Percentiles rank a stretch among this genome's conserved stretches.
Conservation (phyloP, 2,113 vertebrate genomes). For the Pelecanoides urinatrix region DNA sequence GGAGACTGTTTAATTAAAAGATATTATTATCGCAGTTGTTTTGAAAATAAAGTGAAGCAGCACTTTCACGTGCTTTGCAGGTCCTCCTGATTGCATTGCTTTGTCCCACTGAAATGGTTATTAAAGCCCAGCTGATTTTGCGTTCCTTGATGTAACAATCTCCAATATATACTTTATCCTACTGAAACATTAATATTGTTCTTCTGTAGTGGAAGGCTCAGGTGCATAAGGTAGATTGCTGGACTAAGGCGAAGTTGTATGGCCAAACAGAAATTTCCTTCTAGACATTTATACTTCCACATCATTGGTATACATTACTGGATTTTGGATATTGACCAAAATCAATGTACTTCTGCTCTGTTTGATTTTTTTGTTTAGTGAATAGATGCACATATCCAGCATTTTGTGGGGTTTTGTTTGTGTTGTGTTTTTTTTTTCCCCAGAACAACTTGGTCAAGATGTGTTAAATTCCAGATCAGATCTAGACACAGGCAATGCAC, state of each 20-base stretch:
- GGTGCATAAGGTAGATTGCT: not conserved
- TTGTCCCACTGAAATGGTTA: not conserved
- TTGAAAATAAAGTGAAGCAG: not conserved
- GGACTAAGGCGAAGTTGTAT: not conserved
- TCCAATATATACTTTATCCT: not conserved
- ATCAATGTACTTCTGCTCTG: not conserved
- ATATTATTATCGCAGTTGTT: not conserved
- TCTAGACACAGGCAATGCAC: not conserved
- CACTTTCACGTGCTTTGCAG: not conserved
- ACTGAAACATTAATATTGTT: not conserved
- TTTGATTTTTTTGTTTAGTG: not conserved
- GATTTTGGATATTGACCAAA: not conserved
- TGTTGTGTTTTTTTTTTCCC: not conserved
- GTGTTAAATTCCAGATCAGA: not conserved
- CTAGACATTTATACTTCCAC: not conserved
- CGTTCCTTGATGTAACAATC: not conserved
- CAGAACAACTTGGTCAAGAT: constrained; percentile 11
- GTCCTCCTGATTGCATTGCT: not conserved
- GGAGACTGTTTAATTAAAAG: not conserved
- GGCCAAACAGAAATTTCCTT: not conserved
- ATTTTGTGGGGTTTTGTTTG: not conserved
- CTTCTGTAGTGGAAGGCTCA: not conserved
- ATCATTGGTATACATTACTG: not conserved
- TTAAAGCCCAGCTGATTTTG: not conserved
- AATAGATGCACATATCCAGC: not conserved